Evolutionary conservation across 2,888 invertebrate species (phyloP).

Genomic region (Diploptera punctata): DNA sequence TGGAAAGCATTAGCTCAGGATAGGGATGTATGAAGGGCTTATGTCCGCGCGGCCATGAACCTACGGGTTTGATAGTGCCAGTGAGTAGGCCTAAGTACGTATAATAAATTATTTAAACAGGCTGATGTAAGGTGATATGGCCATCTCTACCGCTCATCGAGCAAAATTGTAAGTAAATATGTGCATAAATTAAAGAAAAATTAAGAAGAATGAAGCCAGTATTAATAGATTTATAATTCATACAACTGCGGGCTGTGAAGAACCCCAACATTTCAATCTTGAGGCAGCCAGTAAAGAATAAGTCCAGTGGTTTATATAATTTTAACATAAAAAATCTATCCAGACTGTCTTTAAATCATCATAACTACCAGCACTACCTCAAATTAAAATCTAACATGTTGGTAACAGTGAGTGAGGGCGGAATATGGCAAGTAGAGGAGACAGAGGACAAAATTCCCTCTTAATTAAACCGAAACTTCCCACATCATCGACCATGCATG

Average conservation of each 20-base stretch:
- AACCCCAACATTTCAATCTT: not conserved
- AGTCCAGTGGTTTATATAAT: no score
- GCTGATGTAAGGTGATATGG: not conserved
- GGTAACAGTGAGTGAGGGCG: not conserved
- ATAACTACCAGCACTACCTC: not conserved
- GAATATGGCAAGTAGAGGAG: not conserved
- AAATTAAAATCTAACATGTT: not conserved
- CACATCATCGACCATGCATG: slow-evolving; percentile 26
- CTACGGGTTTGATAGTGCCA: no score
- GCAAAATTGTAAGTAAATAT: not conserved
- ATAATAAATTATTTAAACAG: not conserved
- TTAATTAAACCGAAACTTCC: slow-evolving; percentile 29
- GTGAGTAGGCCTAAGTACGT: no score
- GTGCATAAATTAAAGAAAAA: not conserved
- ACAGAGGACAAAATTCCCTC: not conserved
- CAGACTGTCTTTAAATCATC: no score
- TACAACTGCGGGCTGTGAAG: not conserved
- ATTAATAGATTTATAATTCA: not conserved
- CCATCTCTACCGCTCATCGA: not conserved
- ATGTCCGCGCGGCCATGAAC: no score
- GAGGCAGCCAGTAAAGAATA: not conserved
- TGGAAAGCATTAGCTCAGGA: no score
- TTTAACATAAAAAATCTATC: no score
- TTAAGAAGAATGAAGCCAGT: not conserved
- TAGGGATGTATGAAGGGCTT: no score